Conservation (phyloP, 2,888 invertebrate genomes). For the Agelastica alni region DNA sequence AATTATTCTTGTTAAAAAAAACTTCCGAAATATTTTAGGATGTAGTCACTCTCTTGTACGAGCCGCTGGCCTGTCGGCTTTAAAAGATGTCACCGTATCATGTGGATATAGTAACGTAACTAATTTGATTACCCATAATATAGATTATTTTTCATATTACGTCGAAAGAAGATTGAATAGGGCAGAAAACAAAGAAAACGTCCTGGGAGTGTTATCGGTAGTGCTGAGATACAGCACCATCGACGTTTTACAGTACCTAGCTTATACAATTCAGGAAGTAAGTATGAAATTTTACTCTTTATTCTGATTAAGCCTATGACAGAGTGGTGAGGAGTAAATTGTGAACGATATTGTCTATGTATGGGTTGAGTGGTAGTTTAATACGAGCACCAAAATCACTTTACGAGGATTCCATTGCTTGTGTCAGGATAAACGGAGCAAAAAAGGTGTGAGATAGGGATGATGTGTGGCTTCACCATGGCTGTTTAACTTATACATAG, state of each 20-base stretch:
- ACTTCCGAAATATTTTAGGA: neutral
- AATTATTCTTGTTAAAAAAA: neutral
- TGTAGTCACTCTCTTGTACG: neutral
- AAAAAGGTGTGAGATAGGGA: too few species aligned
- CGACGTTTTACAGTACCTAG: constrained; percentile 67
- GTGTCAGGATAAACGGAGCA: too few species aligned
- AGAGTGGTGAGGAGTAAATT: too few species aligned
- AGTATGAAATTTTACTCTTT: constrained; percentile 44
- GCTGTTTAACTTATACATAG: too few species aligned
- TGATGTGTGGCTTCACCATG: too few species aligned
- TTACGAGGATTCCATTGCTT: too few species aligned
- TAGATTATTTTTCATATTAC: constrained; percentile 76
- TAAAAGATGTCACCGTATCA: constrained; percentile 63
- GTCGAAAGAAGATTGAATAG: constrained; percentile 68
- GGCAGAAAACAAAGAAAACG: constrained; percentile 66
- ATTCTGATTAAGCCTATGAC: too few species aligned
- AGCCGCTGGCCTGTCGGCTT: constrained; percentile 64
- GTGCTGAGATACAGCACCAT: constrained; percentile 72
- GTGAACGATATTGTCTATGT: too few species aligned
- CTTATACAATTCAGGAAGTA: constrained; percentile 72
- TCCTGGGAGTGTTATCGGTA: constrained; percentile 72
- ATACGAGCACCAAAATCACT: too few species aligned
- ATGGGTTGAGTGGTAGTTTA: too few species aligned
- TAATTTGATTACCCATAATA: constrained; percentile 68
- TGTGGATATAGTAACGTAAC: constrained; percentile 61